A percentile compares a stretch with the other conserved stretches of the same genome.
These are phyloP conservation scores for Drosophila neoperkinsi DNA, from an alignment of 2,888 invertebrate species.

Conservation along the genomic window DNA sequence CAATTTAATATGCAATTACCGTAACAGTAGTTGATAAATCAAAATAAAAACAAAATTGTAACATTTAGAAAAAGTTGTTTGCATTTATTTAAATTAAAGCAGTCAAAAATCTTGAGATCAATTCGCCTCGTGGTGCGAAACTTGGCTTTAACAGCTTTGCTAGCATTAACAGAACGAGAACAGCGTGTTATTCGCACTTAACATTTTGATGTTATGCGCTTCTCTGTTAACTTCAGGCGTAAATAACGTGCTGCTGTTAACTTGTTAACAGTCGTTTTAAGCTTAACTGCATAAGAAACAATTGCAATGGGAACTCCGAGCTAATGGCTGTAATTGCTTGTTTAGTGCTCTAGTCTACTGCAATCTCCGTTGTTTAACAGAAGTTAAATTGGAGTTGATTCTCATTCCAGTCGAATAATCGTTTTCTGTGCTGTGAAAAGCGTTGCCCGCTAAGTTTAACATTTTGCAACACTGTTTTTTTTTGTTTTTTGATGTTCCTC, in stretches of 20 bases:
- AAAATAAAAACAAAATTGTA: conserved; percentile 74
- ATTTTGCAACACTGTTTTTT: background rate
- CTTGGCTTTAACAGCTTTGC: background rate
- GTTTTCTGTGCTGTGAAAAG: background rate
- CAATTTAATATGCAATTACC: conserved; percentile 82
- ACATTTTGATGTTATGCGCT: background rate
- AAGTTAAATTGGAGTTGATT: background rate
- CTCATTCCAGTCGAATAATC: background rate
- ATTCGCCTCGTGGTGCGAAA: conserved; percentile 5
- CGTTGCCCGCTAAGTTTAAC: background rate
- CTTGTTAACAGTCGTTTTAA: background rate
- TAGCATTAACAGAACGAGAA: background rate
- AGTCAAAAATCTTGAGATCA: background rate
- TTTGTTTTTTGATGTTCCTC: background rate
- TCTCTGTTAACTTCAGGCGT: background rate
- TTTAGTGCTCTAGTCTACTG: background rate
- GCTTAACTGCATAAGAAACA: background rate
- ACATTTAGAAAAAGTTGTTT: conserved; percentile 53
- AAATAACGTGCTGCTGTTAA: background rate
- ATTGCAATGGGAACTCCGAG: background rate
- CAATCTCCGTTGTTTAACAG: background rate
- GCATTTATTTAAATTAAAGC: conserved; percentile 15
- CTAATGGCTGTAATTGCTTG: background rate
- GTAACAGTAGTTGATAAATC: conserved; percentile 81
- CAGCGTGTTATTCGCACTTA: background rate